A percentile compares a stretch with the other conserved stretches of the same genome.
These are phyloP conservation scores for Aradophagus sp. DNA, from an alignment of 1,140 invertebrate genomes.

Conservation along the genomic window DNA sequence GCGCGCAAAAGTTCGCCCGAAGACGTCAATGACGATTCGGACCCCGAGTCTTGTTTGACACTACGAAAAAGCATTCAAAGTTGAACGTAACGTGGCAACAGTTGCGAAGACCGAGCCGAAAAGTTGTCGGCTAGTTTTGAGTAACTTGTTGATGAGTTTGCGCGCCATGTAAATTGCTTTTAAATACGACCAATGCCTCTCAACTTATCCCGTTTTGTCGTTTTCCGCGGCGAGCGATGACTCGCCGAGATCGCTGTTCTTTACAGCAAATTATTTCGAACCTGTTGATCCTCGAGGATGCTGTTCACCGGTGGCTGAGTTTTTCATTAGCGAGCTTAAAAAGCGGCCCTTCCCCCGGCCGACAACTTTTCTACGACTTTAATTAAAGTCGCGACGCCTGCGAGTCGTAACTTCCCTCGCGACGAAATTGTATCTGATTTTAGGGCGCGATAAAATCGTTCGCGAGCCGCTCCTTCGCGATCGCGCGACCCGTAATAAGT, in stretches of 20 bases:
- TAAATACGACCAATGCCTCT: background rate
- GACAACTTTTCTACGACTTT: constrained; percentile 54
- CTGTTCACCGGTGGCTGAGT: constrained; percentile 24
- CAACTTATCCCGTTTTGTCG: background rate
- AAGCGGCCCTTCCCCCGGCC: constrained; percentile 24
- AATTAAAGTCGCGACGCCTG: constrained; percentile 56
- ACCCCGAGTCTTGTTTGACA: no score
- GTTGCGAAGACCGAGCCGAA: background rate
- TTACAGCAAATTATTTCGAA: constrained; percentile 35
- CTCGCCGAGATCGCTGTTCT: constrained; percentile 19
- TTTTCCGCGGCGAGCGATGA: constrained; percentile 5
- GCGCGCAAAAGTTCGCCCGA: no score
- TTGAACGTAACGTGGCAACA: background rate
- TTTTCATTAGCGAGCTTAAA: constrained; percentile 55
- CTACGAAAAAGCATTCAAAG: background rate
- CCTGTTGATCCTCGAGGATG: constrained; percentile 52
- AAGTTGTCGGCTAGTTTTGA: constrained; percentile 1
- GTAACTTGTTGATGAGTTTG: constrained; percentile 3
- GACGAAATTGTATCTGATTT: constrained; percentile 57
- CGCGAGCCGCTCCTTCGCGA: constrained; percentile 46
- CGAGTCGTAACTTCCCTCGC: constrained; percentile 49
- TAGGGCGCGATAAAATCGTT: constrained; percentile 57
- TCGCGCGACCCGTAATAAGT: constrained; percentile 57
- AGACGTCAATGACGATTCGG: no score
- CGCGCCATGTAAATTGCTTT: constrained; percentile 1